Conservation (phyloP, 2,888 invertebrate genomes). For the Apocheima hispidaria region DNA sequence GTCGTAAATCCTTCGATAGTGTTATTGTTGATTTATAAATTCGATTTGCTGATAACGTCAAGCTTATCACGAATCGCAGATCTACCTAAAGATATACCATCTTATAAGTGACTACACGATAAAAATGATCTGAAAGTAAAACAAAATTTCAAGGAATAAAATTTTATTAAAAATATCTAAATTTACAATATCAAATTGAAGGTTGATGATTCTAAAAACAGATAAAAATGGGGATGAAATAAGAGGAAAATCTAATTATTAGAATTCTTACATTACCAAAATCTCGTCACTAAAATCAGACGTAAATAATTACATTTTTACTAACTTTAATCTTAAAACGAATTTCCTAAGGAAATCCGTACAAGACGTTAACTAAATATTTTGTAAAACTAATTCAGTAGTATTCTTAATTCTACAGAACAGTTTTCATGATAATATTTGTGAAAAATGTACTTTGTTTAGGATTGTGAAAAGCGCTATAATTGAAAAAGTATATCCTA, state of each 20-base stretch:
- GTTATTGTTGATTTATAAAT: background rate
- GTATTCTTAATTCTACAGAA: conserved; percentile 46
- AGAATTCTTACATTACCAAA: background rate
- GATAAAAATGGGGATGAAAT: background rate
- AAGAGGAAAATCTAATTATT: background rate
- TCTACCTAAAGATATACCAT: conserved; percentile 11
- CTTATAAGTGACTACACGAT: background rate
- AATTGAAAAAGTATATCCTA: conserved; percentile 69
- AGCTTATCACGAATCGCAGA: conserved; percentile 18
- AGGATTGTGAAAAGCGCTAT: conserved; percentile 61
- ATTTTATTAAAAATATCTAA: conserved; percentile 9
- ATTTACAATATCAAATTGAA: background rate
- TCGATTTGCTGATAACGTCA: conserved; percentile 24
- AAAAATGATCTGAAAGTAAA: conserved; percentile 7
- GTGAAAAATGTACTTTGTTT: conserved; percentile 58
- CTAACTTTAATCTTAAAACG: conserved; percentile 34
- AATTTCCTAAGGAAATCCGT: conserved; percentile 36
- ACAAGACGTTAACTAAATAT: conserved; percentile 23
- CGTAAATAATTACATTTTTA: background rate
- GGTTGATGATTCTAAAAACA: background rate
- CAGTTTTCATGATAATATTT: conserved; percentile 59
- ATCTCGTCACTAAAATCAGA: background rate
- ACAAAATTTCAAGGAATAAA: conserved; percentile 15
- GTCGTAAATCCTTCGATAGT: background rate
- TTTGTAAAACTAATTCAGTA: conserved; percentile 34